Base-by-base conservation (phyloP, 2,888 invertebrate species). In the Caenorhabditis macrosperma region DNA sequence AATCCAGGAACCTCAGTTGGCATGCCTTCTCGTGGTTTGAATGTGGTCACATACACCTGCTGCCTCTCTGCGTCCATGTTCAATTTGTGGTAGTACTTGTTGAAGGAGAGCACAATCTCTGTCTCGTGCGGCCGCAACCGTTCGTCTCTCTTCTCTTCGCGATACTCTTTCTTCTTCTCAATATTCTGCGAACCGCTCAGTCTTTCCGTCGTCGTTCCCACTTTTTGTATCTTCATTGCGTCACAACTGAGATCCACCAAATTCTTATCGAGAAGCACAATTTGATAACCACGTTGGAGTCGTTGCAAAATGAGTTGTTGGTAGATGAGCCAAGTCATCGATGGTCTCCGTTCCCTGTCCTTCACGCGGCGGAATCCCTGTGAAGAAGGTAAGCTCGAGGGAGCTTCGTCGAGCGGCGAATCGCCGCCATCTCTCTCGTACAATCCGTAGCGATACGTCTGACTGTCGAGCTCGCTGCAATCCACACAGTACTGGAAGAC, bases 221-320 rank as follows among this genome's bases (percentile, higher is more conserved):
- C 26, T 26, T 15, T n/a, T 5, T 26, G 17, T 17, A 41, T 28
- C 24, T 74, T 66, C 1, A 59, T 44, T 15, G 57, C 63, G 26
- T 57, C 59, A 41, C 48, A 75, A 46, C 55, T 44, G 15, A 83
- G 69, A 35, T 80, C 69, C 1, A 83, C 78, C n/a, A 74, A 50
- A 17, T 55, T 72, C 44, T 67, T 76, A 12, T 71, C 61, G 12
- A 85, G 60, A 20, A 79, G 55, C 10, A 85, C 81, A 46, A 85
- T 77, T 78, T 91, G 91, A 82, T 90, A 91, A n/a, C 91, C 91
- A 67, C 91, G 94, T 7, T 97, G 95, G 84, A 99, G 92, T 85
- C 99, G 93, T 91, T 98, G 98, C 0, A 96, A 96, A n/a, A 99
- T 95, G 81, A 99, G 93, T 91, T 99, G 98, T 30, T 90, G 87